Base-by-base conservation (phyloP, 1,140 invertebrate species). In the Ruditapes philippinarum region DNA sequence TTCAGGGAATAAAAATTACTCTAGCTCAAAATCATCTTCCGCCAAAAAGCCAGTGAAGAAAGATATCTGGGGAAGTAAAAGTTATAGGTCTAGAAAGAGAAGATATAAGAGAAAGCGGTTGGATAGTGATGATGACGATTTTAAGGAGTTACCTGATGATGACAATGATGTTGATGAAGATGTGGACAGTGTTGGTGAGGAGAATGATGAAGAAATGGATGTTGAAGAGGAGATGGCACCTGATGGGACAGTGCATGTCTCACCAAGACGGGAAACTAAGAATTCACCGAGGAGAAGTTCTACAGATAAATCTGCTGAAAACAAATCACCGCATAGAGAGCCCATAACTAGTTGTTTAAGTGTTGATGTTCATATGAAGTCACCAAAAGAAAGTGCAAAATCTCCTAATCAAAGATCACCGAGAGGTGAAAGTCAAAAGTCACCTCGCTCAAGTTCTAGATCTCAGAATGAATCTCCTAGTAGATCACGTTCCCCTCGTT, bases 51-150 rank as follows among this genome's bases (percentile, higher is more conserved):
- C 79, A 2, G 68, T 51, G 4, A 92, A 88, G 54, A 92, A 90
- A 49, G 79, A 83, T 65, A 88, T 91, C 22, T 92, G 92, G 91
- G 78, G 88, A 31, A 84, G 78, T 19, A 73, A 81, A 22, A 78
- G 82, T 68, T 85, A 87, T 51, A 68, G 81, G 45, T 60, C 74
- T 22, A 51, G 89, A 22, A 70, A 70, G 22, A 70, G 51, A 54
- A 45, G 73, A 62, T 62, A n/a, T 33, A 87, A 65, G 54, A 25
- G 85, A 14, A 79, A 49, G 70, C 38, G 76, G 38, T 42, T 54
- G 33, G 65, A 70, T 25, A 62, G 83, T 49, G 85, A 86, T 14
- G 73, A 85, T 28, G 89, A 89, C 19, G 88, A 81, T n/a, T 57
- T 28, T 38, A 65, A 73, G 57, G 84, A 88, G 19, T 57, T 51